Percentiles rank a stretch among this genome's conserved stretches.
Evolutionary conservation across 1,140 invertebrate genomes (phyloP).

Genomic region (fruit fly (Drosophila melanogaster)): DNA sequence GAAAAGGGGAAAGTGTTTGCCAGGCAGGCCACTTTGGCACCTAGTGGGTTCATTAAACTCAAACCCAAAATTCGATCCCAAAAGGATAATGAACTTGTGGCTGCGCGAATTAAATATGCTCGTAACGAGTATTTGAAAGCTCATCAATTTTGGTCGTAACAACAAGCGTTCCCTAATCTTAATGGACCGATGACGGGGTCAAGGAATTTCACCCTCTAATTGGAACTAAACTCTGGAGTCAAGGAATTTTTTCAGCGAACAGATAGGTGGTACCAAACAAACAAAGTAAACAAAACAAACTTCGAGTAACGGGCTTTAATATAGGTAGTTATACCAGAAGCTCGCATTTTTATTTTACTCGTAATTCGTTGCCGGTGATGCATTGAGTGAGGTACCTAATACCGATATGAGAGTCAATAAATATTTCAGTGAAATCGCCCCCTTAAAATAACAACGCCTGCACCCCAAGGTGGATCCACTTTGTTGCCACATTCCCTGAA

Average conservation of each 20-base stretch:
- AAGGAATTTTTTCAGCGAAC: constrained; percentile 15
- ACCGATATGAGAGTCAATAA: constrained; percentile 8
- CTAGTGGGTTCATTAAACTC: constrained; percentile 76
- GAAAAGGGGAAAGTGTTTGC: constrained; percentile 34
- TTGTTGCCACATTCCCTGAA: constrained; percentile 21
- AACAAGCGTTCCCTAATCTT: constrained; percentile 48
- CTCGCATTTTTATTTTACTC: too few relatives aligned
- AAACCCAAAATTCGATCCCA: constrained; percentile 20
- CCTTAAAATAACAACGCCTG: not conserved
- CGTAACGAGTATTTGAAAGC: constrained; percentile 58
- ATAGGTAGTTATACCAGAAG: not conserved
- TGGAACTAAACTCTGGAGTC: constrained; percentile 1
- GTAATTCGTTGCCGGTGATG: too few relatives aligned
- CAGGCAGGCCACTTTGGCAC: constrained; percentile 63
- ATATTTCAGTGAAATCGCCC: constrained; percentile 18
- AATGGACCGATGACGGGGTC: constrained; percentile 43
- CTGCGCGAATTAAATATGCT: constrained; percentile 53
- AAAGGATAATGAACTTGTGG: constrained; percentile 72
- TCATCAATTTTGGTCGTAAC: constrained; percentile 65
- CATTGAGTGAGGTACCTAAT: not conserved
- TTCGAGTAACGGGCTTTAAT: too few relatives aligned
- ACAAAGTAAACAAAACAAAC: not conserved
- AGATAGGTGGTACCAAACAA: constrained; percentile 4
- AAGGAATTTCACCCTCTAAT: constrained; percentile 30
- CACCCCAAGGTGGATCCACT: constrained; percentile 7